Base-by-base conservation (phyloP, 2,797 vertebrate species). In the Lemur catta region DNA sequence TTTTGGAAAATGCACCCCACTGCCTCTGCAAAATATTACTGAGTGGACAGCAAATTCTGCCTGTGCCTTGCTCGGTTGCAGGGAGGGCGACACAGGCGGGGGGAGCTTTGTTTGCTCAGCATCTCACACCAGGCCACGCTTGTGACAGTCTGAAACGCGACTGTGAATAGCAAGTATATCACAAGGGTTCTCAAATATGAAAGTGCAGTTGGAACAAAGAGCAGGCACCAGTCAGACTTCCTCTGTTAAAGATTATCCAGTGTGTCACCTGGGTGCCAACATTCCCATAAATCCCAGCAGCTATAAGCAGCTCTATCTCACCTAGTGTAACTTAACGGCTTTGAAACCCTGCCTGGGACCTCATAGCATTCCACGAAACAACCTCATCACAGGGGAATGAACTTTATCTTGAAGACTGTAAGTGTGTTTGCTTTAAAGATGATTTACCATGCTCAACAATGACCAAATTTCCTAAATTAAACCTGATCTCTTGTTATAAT, bases 371-470 rank as follows among this genome's bases (percentile, higher is more conserved):
- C 97, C 97, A 95, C 1, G 6, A 89, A 95, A 87, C 95, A 71
- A 46, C 97, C 96, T 98, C 71, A 88, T 96, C 74, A 12, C 1
- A 7, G 75, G 94, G 93, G 94, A 98, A 98, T 82, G 98, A 97
- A 85, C 98, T 98, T 98, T 98, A 98, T 98, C 98, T 97, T 94
- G 67, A 65, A 0, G 17, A 92, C 97, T 98, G 89, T 95, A 93
- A 98, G 97, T 98, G 97, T 98, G 98, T 98, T 98, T 98, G 97
- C 98, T 97, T 98, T 98, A 97, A 98, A 97, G 97, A 98, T 97
- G 97, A 98, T 98, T 98, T 98, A 97, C 97, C 94, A 89, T 38
- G 88, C 96, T 98, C 97, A 91, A 98, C 97, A 96, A 96, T 97
- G 89, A 97, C 96, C 10, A 6, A 94, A 98, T 98, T 98, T 98